phyloP scores from a whole-genome alignment of 1,140 invertebrate genomes.

The Drosophila lowei region DNA sequence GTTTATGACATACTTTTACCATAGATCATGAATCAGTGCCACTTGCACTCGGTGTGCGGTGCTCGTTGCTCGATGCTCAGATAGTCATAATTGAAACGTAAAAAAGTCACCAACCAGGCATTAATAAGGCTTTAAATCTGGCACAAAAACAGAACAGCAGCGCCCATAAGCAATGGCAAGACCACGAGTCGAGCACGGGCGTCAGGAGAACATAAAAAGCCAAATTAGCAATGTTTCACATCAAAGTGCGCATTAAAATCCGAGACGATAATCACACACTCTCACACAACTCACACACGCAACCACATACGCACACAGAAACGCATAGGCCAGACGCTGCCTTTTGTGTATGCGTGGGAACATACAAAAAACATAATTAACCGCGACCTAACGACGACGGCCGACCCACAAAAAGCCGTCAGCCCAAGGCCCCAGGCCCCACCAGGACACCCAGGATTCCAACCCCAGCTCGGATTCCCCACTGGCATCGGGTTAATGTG shows the following conservation, averaged over 20 bases:
- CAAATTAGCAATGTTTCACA: conserved; percentile 80
- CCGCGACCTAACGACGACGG: conserved; percentile 59
- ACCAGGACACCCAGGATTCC: too few species aligned
- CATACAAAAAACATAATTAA: conserved; percentile 80
- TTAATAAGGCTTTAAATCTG: conserved; percentile 51
- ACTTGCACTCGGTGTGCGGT: neutral
- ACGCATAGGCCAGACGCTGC: conserved; percentile 17
- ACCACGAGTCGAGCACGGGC: neutral
- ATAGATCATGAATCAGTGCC: neutral
- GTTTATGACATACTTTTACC: too few species aligned
- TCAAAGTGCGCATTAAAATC: conserved; percentile 79
- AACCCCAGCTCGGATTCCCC: conserved; percentile 1
- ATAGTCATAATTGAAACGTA: conserved; percentile 47
- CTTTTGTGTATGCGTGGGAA: conserved; percentile 52
- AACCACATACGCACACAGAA: conserved; percentile 18
- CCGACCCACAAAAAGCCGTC: conserved; percentile 42
- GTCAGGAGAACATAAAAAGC: conserved; percentile 52
- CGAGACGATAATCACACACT: conserved; percentile 72
- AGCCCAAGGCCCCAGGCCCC: conserved; percentile 15
- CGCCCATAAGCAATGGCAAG: conserved; percentile 1
- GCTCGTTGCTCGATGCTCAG: neutral
- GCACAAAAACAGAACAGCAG: conserved; percentile 5
- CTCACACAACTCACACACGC: too few species aligned
- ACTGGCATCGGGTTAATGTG: conserved; percentile 70
- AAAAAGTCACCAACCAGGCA: conserved; percentile 37